Base-by-base conservation (phyloP, 2,888 invertebrate species). In the Selenia dentaria region DNA sequence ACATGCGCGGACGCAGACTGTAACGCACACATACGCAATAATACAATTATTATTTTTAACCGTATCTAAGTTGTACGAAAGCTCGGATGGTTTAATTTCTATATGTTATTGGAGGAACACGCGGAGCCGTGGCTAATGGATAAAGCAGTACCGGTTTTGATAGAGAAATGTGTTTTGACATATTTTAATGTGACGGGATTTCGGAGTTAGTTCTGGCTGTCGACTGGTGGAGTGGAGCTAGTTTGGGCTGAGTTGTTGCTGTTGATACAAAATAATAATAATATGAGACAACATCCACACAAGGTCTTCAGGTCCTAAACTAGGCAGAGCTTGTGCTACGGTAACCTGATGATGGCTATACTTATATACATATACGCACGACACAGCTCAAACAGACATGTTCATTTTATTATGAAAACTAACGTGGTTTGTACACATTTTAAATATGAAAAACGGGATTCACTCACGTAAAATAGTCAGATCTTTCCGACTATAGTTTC, bases 131-230 rank as follows among this genome's bases (percentile, higher is more conserved):
- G 63, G 50, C 70, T 63, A 77, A 79, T 73, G 59, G 52, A 49
- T 51, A 59, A 69, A 64, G 58, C 45, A 8, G 55, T 34, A 60
- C 62, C 52, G 51, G 60, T 54, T 60, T 43, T 58, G 59, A 60
- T 59, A 59, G 59, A 54, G 56, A 54, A 59, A 62, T 62, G 46
- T 81, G 80, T 83, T 82, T 57, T 82, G 83, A 83, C 83, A 77
- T 64, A 48, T 68, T 57, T 67, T 75, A 8, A 71, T 75, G 51
- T 51, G 67, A 32, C 58, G 48, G 55, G 62, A 72, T 75, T 71
- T 67, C 44, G 38, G 24, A 42, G 36, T 24, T 44, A 44, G 42
- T 42, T 43, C 49, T 47, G 44, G 43, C 39, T 37, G 26, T n/a
- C 9, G 11, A 25, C 10, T 8, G 22, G 1, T 22, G 22, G 22